Evolutionary conservation across 2,113 vertebrate genomes (phyloP).

Genomic region (Ovibos moschatus): DNA sequence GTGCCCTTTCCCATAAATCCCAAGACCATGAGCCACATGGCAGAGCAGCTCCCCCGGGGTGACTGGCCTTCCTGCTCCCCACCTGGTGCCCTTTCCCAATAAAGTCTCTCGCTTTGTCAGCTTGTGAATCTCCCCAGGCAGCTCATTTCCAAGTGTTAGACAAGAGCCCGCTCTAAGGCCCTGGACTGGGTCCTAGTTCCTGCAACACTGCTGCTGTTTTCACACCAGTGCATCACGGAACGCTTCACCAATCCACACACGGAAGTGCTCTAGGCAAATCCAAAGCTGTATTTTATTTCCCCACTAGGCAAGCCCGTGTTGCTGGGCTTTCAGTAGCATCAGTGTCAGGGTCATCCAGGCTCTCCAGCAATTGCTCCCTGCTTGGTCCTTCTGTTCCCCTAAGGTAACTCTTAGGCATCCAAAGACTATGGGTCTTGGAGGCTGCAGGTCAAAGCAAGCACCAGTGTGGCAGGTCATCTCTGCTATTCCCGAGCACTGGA

Average conservation of each 20-base stretch:
- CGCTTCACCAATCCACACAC: neutral
- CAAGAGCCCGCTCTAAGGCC: neutral
- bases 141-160: neutral
- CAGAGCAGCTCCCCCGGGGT: neutral
- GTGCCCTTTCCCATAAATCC: neutral
- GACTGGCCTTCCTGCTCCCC: neutral
- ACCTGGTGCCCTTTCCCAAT: neutral
- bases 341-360: neutral
- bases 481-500: neutral
- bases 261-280: neutral
- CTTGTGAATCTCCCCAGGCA: neutral
- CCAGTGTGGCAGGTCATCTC: neutral
- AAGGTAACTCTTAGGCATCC: neutral
- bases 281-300: neutral
- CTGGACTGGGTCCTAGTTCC: neutral
- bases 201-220: neutral
- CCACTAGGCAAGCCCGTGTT: neutral
- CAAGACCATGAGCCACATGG: neutral
- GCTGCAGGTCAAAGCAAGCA: neutral
- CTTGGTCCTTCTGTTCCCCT: neutral
- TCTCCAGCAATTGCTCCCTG: neutral
- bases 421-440: neutral
- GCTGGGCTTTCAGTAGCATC: neutral
- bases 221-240: neutral
- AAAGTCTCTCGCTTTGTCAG: neutral